Base-by-base conservation (phyloP, 2,113 vertebrate genomes). In the Eurystomus gularis region DNA sequence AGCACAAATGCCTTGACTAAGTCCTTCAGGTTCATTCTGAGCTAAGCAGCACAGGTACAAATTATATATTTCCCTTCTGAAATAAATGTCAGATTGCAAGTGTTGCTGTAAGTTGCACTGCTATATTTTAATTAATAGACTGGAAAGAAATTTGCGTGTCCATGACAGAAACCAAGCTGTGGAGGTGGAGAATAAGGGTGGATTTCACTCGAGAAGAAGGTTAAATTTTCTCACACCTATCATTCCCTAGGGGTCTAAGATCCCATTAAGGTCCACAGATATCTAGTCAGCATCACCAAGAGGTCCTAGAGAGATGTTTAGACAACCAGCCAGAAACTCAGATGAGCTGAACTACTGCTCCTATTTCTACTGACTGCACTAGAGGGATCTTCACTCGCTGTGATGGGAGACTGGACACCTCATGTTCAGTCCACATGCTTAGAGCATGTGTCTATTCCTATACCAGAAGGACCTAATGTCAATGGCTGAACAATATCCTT, bases 401-500 rank as follows among this genome's bases (percentile, higher is more conserved):
- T 46, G 19, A 70, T 7, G 17, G 40, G 28, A 93, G 35, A n/a
- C 25, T 17, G 17, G 60, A 35, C 21, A 25, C 25, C 14, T 31
- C 42, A 15, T 28, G 49, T 42, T 42, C 42, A 42, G 42, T 12
- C 42, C 42, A 42, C 42, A 42, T 42, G 8, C 9, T 65, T 7
- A 4, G 39, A 21, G 7, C 2, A 0, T n/a, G 1, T 23, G 8
- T 51, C 19, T 64, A 16, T 31, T 65, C 14, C 66, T 61, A 39
- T 65, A 65, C 2, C 19, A 77, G 35, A 70, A 31, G 24, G 26
- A 26, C 6, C 37, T 65, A 25, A 69, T 55, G 24, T 35, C 39
- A 66, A 6, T 46, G 48, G 13, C 33, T 64, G 52, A 82, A 55
- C 19, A 72, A 3, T 25, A 64, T n/a, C 25, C 25, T n/a, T 37